Evolutionary conservation across 1,140 invertebrate genomes (phyloP).

Genomic region (Dendrolimus kikuchii): DNA sequence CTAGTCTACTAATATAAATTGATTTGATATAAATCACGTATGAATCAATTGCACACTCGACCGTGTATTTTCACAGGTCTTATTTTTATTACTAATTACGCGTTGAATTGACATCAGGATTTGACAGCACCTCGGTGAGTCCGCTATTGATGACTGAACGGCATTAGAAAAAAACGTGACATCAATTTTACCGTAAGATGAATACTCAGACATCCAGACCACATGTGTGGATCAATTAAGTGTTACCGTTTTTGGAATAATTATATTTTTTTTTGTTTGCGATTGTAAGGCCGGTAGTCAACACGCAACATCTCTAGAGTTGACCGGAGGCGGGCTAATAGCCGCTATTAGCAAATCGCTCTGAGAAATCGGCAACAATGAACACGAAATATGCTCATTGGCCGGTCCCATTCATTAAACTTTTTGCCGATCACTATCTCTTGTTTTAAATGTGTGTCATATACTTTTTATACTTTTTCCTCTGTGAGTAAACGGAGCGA

Average conservation of each 20-base stretch:
- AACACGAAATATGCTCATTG: conserved; percentile 54
- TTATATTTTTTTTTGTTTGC: conserved; percentile 49
- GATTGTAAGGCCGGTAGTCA: conserved; percentile 41
- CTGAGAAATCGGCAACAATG: conserved; percentile 60
- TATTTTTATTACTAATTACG: no score
- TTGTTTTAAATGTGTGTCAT: conserved; percentile 48
- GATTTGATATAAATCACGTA: no score
- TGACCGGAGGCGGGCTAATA: conserved; percentile 50
- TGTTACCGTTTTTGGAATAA: conserved; percentile 60
- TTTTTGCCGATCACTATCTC: conserved; percentile 42
- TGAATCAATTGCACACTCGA: no score
- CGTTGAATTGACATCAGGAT: no score
- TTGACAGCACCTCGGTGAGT: conserved; percentile 1
- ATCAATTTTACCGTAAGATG: conserved; percentile 44
- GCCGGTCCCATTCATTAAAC: conserved; percentile 49
- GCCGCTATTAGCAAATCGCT: conserved; percentile 59
- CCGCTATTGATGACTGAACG: conserved; percentile 9
- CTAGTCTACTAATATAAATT: no score
- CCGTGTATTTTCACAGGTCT: no score
- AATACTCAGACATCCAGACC: no score
- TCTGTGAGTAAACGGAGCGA: conserved; percentile 33
- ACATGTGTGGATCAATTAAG: conserved; percentile 40
- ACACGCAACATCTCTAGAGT: conserved; percentile 31
- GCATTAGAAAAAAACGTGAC: conserved; percentile 33
- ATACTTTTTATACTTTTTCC: conserved; percentile 33